Percentiles rank a stretch among this genome's conserved stretches.
Conservation (phyloP, 2,113 vertebrate species). For the Anoplopoma fimbria region DNA sequence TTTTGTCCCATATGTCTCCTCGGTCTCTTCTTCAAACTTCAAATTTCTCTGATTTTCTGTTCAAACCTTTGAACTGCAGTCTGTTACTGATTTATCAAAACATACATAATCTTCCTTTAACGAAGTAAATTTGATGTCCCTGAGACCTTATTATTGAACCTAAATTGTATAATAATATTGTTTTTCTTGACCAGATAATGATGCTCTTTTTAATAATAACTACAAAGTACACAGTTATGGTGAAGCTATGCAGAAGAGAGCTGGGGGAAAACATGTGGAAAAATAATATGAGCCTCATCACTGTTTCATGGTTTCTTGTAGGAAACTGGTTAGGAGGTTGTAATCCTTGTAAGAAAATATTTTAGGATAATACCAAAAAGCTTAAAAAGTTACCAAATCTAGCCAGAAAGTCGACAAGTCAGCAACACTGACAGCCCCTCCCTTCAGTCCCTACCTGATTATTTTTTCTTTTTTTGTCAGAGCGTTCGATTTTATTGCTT, state of each 20-base stretch:
- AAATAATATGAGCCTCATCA: not conserved
- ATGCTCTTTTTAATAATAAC: not conserved
- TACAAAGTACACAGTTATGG: not conserved
- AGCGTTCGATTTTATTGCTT: too few relatives aligned
- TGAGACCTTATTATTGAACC: not conserved
- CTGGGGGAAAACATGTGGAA: not conserved
- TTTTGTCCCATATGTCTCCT: conserved; percentile 22
- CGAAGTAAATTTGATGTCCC: not conserved
- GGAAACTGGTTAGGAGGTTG: not conserved
- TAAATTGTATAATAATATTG: not conserved
- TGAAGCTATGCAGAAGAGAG: not conserved
- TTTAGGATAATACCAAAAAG: too few relatives aligned
- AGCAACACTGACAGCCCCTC: too few relatives aligned
- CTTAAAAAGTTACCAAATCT: too few relatives aligned
- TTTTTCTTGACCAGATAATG: not conserved
- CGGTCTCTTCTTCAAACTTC: not conserved
- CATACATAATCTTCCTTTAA: not conserved
- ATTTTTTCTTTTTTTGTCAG: too few relatives aligned
- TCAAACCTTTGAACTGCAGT: not conserved
- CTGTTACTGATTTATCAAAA: not conserved
- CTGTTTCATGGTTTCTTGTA: conserved; percentile 19
- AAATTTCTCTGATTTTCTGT: not conserved
- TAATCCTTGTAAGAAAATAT: too few relatives aligned
- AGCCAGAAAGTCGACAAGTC: too few relatives aligned
- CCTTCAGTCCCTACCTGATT: too few relatives aligned